Conservation (phyloP, 1,140 invertebrate genomes). For the Hycleus phaleratus region DNA sequence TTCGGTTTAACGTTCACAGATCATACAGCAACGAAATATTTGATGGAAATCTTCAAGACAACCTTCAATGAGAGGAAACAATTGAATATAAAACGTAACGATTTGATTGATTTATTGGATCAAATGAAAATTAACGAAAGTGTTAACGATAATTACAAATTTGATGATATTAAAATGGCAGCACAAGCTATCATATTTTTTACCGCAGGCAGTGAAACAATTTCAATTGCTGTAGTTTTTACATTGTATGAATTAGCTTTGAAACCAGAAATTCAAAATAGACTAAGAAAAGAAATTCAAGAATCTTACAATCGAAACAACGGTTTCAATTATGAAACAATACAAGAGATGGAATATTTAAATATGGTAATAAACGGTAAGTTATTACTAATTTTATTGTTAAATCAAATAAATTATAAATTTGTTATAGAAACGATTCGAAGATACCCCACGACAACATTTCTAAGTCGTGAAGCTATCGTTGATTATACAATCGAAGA, state of each 20-base stretch:
- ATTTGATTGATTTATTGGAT: slow-evolving; percentile 9
- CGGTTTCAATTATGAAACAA: slow-evolving; percentile 46
- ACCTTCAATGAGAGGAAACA: not conserved
- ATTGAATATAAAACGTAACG: not conserved
- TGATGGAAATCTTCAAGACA: not conserved
- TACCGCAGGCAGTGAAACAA: slow-evolving; percentile 45
- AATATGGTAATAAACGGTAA: slow-evolving; percentile 44
- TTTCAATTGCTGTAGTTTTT: slow-evolving; percentile 39
- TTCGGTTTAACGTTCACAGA: not conserved
- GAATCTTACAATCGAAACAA: slow-evolving; percentile 36
- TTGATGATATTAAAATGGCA: slow-evolving; percentile 22
- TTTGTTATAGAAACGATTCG: slow-evolving; percentile 36
- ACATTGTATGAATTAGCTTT: slow-evolving; percentile 42
- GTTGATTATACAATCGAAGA: slow-evolving; percentile 36
- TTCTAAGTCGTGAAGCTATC: slow-evolving; percentile 29
- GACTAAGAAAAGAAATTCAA: slow-evolving; percentile 41
- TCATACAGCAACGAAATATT: not conserved
- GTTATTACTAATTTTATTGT: not conserved
- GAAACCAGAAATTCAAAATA: slow-evolving; percentile 38
- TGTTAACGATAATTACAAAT: slow-evolving; percentile 8
- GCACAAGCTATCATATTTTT: slow-evolving; percentile 44
- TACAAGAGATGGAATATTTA: slow-evolving; percentile 48
- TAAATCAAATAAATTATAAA: not conserved
- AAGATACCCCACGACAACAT: slow-evolving; percentile 40
- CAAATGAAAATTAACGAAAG: slow-evolving; percentile 13